Evolutionary conservation across 2,888 invertebrate genomes (phyloP).

Genomic region (Pammene aurita): DNA sequence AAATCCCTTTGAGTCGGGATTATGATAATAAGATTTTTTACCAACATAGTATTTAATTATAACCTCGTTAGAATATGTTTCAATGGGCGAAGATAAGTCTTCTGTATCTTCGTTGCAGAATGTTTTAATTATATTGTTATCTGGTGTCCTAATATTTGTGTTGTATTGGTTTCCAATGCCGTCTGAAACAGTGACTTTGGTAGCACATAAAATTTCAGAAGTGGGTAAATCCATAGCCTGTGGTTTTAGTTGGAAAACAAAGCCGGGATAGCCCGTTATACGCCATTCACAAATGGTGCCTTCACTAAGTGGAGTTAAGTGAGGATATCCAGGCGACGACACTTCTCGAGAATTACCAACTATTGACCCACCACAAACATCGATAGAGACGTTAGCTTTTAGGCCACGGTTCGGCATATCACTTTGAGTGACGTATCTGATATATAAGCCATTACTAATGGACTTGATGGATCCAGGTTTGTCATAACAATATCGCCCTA

Average conservation of each 20-base stretch:
- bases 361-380: conserved; percentile 86
- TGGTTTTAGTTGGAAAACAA: conserved; percentile 57
- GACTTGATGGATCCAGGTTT: conserved; percentile 85
- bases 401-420: conserved; percentile 90
- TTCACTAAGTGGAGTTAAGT: conserved; percentile 72
- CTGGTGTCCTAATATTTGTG: conserved; percentile 14
- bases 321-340: conserved; percentile 87
- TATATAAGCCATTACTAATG: conserved; percentile 86
- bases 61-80: conserved; percentile 66
- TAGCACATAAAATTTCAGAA: conserved; percentile 61
- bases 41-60: conserved; percentile 64
- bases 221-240: conserved; percentile 61
- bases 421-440: conserved; percentile 88
- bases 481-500: conserved; percentile 86
- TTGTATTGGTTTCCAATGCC: conserved; percentile 44
- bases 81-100: conserved; percentile 47
- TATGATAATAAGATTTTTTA: conserved; percentile 60
- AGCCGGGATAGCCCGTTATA: conserved; percentile 75
- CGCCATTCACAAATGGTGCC: conserved; percentile 89
- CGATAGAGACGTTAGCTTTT: conserved; percentile 86
- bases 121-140: conserved; percentile 62
- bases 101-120: conserved; percentile 56
- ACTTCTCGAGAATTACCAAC: conserved; percentile 84
- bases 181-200: conserved; percentile 69
- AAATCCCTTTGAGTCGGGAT: conserved; percentile 79